phyloP scores from a whole-genome alignment of 2,113 vertebrate genomes.

The Leptocoma aspasia region DNA sequence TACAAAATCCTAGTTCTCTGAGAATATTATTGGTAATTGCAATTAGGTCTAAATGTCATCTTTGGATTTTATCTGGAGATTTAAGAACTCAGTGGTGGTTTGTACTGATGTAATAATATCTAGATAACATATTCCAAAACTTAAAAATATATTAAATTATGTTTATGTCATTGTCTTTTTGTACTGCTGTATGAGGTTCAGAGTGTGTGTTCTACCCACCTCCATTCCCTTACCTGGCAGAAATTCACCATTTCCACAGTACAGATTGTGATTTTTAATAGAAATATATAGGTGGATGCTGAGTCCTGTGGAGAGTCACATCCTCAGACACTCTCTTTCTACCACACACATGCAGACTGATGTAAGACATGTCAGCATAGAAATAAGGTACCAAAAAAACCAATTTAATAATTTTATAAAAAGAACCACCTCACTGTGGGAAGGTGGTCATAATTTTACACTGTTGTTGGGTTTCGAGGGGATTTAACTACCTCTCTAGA shows the following conservation, averaged over 20 bases:
- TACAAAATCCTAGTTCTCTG: not conserved
- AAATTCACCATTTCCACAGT: not conserved
- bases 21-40: not conserved
- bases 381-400: not conserved
- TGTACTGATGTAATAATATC: not conserved
- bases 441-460: not conserved
- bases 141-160: not conserved
- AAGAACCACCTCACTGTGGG: not conserved
- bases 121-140: not conserved
- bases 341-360: not conserved
- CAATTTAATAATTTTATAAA: not conserved
- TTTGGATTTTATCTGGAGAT: not conserved
- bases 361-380: not conserved
- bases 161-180: not conserved
- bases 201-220: not conserved
- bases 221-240: not conserved
- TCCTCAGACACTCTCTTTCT: not conserved
- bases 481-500: not conserved
- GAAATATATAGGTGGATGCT: not conserved
- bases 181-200: not conserved
- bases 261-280: not conserved
- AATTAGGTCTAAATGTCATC: not conserved
- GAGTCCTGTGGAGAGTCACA: fast-evolving
- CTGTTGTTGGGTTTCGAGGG: not conserved
- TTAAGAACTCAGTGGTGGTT: not conserved